Base-by-base conservation (phyloP, 2,797 vertebrate genomes). In the Poeciliopsis paucimaculata region DNA sequence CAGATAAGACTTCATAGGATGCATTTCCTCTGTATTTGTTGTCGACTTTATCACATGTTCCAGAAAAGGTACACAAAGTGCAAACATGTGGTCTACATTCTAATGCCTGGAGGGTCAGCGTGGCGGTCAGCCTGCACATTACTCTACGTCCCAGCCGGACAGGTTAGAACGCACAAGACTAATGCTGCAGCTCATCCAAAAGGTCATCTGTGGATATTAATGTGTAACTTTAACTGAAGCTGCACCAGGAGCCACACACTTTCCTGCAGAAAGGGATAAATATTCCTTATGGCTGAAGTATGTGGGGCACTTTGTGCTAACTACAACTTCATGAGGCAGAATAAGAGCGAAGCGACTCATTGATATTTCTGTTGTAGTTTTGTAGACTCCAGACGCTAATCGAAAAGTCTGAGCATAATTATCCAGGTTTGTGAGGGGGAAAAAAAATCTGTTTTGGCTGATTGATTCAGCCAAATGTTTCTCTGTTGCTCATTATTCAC, bases 201-300 rank as follows among this genome's bases (percentile, higher is more conserved):
- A 96, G 95, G 95, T 96, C 95, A 95, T 91, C 83, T 81, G 87
- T 93, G 94, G 91, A 95, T 95, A 96, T 96, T 93, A 96, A 94
- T 94, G 94, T 88, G 92, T 90, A 96, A 94, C 93, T 94, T 94
- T 91, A 94, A 94, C 92, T 92, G 91, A 92, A 94, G 87, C 87
- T 91, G 92, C 90, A 87, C 76, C 89, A 92, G 85, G 85, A 92
- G 86, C 82, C 84, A 82, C 89, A 86, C 74, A 62, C 55, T 43
- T 80, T 79, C 45, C 81, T 53, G 78, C 68, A 77, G 79, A 76
- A 77, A 79, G 57, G 88, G 83, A 92, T 84, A 87, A 89, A 92
- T 82, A 87, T 78, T 88, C 76, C 85, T 46, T 16, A 77, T 49
- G 88, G 82, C 73, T 47, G 81, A 78, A 47, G 93, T 86, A 90